These are phyloP conservation scores for Agelas oroides DNA, from an alignment of 37 sponge, comb jelly and placozoan genomes.

Conservation along the genomic window DNA sequence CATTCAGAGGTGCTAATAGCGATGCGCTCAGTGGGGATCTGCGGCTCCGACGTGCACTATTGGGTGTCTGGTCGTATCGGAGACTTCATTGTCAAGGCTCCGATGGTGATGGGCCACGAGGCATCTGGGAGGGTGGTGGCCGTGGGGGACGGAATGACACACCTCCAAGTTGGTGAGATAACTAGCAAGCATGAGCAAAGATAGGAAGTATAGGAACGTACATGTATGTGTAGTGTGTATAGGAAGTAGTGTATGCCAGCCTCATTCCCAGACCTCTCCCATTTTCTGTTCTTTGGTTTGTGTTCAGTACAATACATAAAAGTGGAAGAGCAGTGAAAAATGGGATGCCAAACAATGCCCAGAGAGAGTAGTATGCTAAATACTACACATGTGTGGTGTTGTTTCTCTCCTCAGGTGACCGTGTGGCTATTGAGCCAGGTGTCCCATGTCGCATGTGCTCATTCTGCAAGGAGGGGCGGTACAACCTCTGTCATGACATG, in stretches of 20 bases:
- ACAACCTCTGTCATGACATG: constrained; percentile 97
- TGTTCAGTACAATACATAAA: too few species aligned
- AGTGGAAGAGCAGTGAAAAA: too few species aligned
- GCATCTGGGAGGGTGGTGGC: constrained; percentile 81
- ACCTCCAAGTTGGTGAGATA: constrained; percentile 71
- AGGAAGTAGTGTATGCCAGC: background rate
- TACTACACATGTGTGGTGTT: too few species aligned
- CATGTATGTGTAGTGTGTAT: background rate
- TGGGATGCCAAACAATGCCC: too few species aligned
- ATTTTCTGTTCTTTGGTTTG: too few species aligned
- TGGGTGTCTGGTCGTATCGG: constrained; percentile 90
- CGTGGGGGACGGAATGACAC: constrained; percentile 88
- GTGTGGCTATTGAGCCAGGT: constrained; percentile 97
- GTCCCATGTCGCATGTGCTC: constrained; percentile 89
- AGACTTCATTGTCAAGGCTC: constrained; percentile 91
- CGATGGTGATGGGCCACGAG: constrained; percentile 97
- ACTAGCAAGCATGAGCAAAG: background rate
- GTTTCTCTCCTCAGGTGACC: constrained; percentile 67
- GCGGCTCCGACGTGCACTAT: constrained; percentile 98
- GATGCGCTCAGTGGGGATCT: constrained; percentile 96
- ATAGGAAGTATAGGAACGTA: background rate
- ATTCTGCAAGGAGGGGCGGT: constrained; percentile 86
- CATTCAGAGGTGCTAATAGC: constrained; percentile 81
- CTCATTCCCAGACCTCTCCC: too few species aligned
- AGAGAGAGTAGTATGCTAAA: too few species aligned